Base-by-base conservation (phyloP, 2,888 invertebrate genomes). In the Apodemia duryi region DNA sequence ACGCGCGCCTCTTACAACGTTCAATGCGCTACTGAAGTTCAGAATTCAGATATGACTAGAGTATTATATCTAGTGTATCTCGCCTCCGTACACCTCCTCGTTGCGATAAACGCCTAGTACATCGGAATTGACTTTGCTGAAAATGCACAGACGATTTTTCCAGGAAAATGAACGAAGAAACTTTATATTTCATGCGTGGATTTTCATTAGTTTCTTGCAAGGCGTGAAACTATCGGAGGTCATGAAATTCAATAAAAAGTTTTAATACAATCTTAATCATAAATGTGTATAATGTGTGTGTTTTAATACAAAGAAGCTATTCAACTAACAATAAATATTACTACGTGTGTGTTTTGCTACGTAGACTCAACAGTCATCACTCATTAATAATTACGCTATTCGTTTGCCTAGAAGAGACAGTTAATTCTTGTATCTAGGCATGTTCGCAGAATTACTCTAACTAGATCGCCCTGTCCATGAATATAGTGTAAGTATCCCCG, bases 11-110 rank as follows among this genome's bases (percentile, higher is more conserved):
- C 77, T 78, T 75, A 71, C 77, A 78, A 78, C 82, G 82, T 75
- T 74, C 79, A 78, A 76, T 84, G 84, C 85, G 86, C 75, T 81
- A 91, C 91, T 89, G 81, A 81, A 82, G 68, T 80, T 77, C 77
- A 77, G 76, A 73, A 68, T 66, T 66, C 66, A 61, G 67, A 66
- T 49, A 49, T 49, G 49, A 67, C 68, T 73, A 74, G 74, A 80
- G 73, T 80, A 71, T 38, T 38, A 38, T 77, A 76, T 77, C 77
- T 76, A 77, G 76, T 83, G 84, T 84, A 86, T 86, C 86, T 83
- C 81, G 74, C 70, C 69, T 73, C 70, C 72, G 75, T 74, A 76
- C 78, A 72, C 77, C 75, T 79, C 77, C 75, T 75, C 68, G 72
- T 67, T 71, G 71, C 76, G 69, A 76, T 84, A 79, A 65, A 69